These are phyloP conservation scores for Tigriopus japonicus DNA, from an alignment of 1,140 invertebrate species.

Conservation along the genomic window DNA sequence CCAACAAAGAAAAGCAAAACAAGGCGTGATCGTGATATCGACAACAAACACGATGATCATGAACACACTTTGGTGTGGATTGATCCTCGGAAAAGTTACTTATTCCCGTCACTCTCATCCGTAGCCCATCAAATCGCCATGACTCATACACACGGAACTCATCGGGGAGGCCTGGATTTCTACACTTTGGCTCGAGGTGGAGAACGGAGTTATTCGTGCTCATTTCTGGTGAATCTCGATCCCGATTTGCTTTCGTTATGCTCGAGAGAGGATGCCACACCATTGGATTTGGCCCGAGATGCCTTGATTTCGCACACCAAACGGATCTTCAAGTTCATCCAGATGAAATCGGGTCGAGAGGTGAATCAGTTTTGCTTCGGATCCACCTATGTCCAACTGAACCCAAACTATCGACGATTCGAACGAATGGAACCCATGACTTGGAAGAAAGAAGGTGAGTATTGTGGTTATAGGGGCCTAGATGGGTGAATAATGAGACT, in stretches of 20 bases:
- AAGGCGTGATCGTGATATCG: too few species aligned
- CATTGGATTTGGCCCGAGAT: not conserved
- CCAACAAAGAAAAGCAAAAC: too few species aligned
- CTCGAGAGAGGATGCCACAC: not conserved
- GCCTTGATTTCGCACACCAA: conserved; percentile 6
- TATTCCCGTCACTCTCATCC: too few species aligned
- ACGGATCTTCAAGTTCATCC: not conserved
- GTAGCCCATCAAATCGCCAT: too few species aligned
- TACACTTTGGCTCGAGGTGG: conserved; percentile 3
- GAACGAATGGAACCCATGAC: conserved; percentile 5
- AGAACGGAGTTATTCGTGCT: conserved; percentile 9
- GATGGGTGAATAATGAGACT: too few species aligned
- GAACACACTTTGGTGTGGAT: too few species aligned
- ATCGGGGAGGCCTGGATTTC: conserved; percentile 7
- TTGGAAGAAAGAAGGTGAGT: conserved; percentile 9
- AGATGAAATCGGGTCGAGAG: not conserved
- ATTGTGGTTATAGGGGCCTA: too few species aligned
- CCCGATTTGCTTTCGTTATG: conserved; percentile 2
- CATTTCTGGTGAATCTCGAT: conserved; percentile 9
- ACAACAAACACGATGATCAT: too few species aligned
- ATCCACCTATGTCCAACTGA: not conserved
- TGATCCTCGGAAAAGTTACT: too few species aligned
- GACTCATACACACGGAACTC: not conserved
- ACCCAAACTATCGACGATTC: not conserved
- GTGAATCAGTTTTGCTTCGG: conserved; percentile 9